Conservation (phyloP, 1,140 invertebrate species). For the Hylaeus volcanicus region DNA sequence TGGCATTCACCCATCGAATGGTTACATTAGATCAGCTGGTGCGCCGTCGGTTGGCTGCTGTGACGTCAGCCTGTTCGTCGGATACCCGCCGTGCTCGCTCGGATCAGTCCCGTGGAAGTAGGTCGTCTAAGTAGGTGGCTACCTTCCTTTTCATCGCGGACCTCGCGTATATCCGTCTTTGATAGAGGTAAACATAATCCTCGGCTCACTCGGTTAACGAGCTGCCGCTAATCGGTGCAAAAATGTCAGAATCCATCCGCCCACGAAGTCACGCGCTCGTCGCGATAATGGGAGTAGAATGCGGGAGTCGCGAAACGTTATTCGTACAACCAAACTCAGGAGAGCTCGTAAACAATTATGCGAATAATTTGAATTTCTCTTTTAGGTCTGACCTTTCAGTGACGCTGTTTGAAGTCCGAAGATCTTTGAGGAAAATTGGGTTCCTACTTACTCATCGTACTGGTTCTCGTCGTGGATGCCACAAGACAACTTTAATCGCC, state of each 20-base stretch:
- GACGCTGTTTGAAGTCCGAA: too few relatives aligned
- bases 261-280: not conserved
- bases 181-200: constrained; percentile 25
- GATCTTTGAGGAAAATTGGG: too few relatives aligned
- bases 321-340: not conserved
- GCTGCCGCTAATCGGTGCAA: constrained; percentile 5
- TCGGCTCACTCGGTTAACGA: constrained; percentile 12
- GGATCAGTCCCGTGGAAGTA: constrained; percentile 62
- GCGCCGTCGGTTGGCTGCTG: constrained; percentile 58
- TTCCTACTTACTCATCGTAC: too few relatives aligned
- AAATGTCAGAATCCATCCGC: not conserved
- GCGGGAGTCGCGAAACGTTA: too few relatives aligned
- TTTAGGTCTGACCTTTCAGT: too few relatives aligned
- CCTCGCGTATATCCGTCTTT: constrained; percentile 7
- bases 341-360: too few relatives aligned
- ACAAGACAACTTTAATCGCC: too few relatives aligned
- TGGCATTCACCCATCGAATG: constrained; percentile 60
- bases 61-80: constrained; percentile 69
- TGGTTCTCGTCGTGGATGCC: too few relatives aligned
- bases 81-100: constrained; percentile 59
- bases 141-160: constrained; percentile 56
- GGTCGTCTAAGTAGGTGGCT: constrained; percentile 64
- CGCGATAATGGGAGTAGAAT: not conserved
- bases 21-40: constrained; percentile 69
- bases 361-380: too few relatives aligned